Evolutionary conservation across 2,113 vertebrate species (phyloP).

Genomic region (Muntiacus reevesi): DNA sequence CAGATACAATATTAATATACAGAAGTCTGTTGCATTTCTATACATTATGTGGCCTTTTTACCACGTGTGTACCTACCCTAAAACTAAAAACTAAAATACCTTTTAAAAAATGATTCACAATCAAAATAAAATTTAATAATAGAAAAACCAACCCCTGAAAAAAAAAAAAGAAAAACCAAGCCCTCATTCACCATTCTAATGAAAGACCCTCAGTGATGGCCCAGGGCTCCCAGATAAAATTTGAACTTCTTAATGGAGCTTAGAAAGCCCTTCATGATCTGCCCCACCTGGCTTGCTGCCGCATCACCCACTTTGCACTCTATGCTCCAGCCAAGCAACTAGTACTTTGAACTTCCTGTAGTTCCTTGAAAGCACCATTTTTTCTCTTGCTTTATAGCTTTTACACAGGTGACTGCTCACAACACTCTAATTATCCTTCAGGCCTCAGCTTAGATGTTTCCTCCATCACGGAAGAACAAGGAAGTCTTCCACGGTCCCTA

Average conservation of each 20-base stretch:
- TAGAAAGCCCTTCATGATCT: neutral
- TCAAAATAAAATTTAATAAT: slow-evolving; percentile 20
- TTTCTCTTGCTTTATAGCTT: neutral
- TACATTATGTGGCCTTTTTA: neutral
- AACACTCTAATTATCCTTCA: neutral
- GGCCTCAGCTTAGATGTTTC: neutral
- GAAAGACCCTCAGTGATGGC: neutral
- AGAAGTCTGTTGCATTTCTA: neutral
- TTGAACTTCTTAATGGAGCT: neutral
- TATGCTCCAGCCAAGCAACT: neutral
- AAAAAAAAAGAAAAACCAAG: neutral
- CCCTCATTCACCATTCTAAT: neutral
- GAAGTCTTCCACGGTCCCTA: neutral
- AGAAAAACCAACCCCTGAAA: neutral
- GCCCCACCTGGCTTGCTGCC: neutral
- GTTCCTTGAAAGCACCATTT: slow-evolving; percentile 7
- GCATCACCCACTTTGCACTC: neutral
- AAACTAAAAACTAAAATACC: neutral
- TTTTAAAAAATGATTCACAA: neutral
- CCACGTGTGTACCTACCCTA: neutral
- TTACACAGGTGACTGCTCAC: neutral
- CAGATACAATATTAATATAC: neutral
- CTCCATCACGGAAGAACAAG: neutral
- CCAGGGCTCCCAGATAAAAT: neutral
- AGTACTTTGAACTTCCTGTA: neutral